Conservation (phyloP, 2,797 vertebrate species). For the Loris lydekkerianus region DNA sequence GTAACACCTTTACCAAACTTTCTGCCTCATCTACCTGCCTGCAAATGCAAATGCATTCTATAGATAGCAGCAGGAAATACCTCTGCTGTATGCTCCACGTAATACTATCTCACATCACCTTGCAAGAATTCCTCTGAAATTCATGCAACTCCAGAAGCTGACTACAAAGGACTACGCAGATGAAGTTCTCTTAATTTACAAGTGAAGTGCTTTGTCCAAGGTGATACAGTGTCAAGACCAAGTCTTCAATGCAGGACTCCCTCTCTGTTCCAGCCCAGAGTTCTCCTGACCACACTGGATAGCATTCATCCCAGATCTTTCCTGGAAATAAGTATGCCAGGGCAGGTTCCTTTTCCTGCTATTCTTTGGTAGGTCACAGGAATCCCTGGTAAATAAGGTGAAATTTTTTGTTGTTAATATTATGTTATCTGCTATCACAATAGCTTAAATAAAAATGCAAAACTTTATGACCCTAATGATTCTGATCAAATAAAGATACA, state of each 20-base stretch:
- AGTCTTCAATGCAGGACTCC: not conserved
- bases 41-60: not conserved
- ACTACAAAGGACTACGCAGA: not conserved
- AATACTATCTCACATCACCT: not conserved
- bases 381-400: not conserved
- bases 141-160: not conserved
- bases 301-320: not conserved
- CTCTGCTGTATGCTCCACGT: not conserved
- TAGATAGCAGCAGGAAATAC: not conserved
- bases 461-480: not conserved
- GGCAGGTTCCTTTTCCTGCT: not conserved
- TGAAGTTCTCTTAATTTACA: not conserved
- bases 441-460: not conserved
- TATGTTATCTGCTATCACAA: not conserved
- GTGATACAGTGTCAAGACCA: not conserved
- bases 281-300: not conserved
- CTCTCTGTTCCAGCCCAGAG: not conserved
- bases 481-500: not conserved
- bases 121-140: constrained; percentile 5
- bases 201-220: not conserved
- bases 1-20: not conserved
- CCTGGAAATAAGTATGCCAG: not conserved
- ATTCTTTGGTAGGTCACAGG: not conserved
- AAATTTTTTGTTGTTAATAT: not conserved
- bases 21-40: not conserved